These are phyloP conservation scores for Lucilia cuprina DNA, from an alignment of 1,140 invertebrate species.

Conservation along the genomic window DNA sequence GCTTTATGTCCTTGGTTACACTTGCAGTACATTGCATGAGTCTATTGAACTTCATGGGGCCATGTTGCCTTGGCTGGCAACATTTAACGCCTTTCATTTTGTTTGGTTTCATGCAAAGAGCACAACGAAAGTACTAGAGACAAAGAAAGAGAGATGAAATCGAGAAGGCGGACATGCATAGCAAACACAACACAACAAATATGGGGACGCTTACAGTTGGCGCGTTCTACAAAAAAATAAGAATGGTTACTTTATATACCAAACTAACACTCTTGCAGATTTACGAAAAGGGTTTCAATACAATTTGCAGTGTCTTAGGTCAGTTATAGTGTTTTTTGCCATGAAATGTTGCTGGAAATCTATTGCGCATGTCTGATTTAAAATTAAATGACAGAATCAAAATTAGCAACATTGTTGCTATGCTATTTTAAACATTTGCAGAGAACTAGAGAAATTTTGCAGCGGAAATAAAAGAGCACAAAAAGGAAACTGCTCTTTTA, in stretches of 20 bases:
- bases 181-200: not conserved
- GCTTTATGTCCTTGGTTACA: conserved; percentile 15
- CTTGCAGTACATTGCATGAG: conserved; percentile 29
- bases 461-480: not conserved
- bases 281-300: not conserved
- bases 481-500: not conserved
- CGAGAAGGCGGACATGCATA: not conserved
- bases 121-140: no score
- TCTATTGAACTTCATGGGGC: conserved; percentile 29
- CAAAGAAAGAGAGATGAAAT: not conserved
- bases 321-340: not conserved
- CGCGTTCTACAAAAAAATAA: no score
- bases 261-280: no score
- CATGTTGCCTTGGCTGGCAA: conserved; percentile 22
- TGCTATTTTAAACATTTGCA: not conserved
- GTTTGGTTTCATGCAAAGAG: not conserved
- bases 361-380: not conserved
- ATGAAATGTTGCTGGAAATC: no score
- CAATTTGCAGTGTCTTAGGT: not conserved
- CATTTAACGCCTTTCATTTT: not conserved
- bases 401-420: not conserved
- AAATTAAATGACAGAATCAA: not conserved
- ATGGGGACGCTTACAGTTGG: no score
- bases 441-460: conserved; percentile 1
- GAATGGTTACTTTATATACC: no score